Conservation (phyloP, 1,140 invertebrate species). For the Achroia grisella region DNA sequence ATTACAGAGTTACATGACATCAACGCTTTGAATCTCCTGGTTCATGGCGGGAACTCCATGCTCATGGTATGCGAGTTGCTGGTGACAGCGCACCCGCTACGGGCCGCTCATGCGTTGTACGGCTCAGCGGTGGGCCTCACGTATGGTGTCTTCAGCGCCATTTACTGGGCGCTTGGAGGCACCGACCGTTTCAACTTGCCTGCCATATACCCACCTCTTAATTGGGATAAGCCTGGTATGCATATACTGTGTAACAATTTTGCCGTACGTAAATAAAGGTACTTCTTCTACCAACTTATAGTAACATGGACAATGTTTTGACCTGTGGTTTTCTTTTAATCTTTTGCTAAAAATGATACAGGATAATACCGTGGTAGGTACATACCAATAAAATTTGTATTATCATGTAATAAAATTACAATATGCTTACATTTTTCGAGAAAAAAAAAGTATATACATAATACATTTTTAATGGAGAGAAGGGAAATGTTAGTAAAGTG, state of each 20-base stretch:
- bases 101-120: slow-evolving; percentile 77
- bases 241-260: not conserved
- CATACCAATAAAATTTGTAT: too few relatives aligned
- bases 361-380: too few relatives aligned
- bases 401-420: too few relatives aligned
- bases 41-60: slow-evolving; percentile 83
- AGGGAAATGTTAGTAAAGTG: too few relatives aligned
- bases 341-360: too few relatives aligned
- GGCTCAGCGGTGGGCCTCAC: slow-evolving; percentile 71
- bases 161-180: slow-evolving; percentile 60
- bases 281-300: too few relatives aligned
- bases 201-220: slow-evolving; percentile 52
- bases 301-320: too few relatives aligned
- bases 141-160: slow-evolving; percentile 58
- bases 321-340: too few relatives aligned
- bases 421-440: too few relatives aligned
- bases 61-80: slow-evolving; percentile 84
- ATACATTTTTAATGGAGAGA: too few relatives aligned
- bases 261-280: too few relatives aligned
- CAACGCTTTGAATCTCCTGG: slow-evolving; percentile 79
- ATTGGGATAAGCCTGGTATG: slow-evolving; percentile 63
- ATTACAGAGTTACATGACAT: slow-evolving; percentile 70
- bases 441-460: too few relatives aligned
- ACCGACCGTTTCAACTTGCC: slow-evolving; percentile 46
- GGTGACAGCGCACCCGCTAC: slow-evolving; percentile 79